Base-by-base conservation (phyloP, 2,113 vertebrate genomes). In the Eidolon helvum region DNA sequence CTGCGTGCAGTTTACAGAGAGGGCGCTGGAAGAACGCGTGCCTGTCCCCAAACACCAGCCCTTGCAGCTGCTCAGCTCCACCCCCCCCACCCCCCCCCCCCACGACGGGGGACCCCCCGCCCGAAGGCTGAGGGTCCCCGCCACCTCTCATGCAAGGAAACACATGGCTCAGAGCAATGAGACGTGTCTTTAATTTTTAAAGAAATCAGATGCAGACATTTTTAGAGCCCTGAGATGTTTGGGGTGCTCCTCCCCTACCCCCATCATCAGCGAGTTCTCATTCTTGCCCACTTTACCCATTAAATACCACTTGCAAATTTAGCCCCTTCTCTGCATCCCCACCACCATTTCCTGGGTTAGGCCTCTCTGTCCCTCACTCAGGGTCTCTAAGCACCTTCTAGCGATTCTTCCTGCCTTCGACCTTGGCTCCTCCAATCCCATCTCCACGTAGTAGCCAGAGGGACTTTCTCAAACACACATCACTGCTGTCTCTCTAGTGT, bases 11-110 rank as follows among this genome's bases (percentile, higher is more conserved):
- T 96, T 93, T 90, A 85, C 92, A 74, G 80, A 85, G 86, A 91
- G 94, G 61, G 90, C 66, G 10, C 78, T 79, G 92, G 90, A 40
- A 84, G 92, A 97, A 71, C 5, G 38, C 28, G 80, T 35, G 68
- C 77, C 96, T 71, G 91, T 96, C 95, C 95, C 96, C 92, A 90
- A 53, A 91, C 87, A 33, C 79, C 89, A 48, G 94, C 69, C 71
- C 69, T 35, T 26, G 65, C 96, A 95, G 97, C 94, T 93, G 95
- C 95, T 94, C 91, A 33, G 74, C 35, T 21, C 43, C 50, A 74
- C 68, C 18, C n/a, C 15, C 68, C 18, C 21, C 55, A 4, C 10
- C 59, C 59, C 50, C 78, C 61, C 21, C 30, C 19, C 22, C n/a
- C n/a, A n/a, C n/a, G n/a, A n/a, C n/a, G n/a, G n/a, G n/a, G n/a